These are phyloP conservation scores for Agelas oroides DNA, from an alignment of 37 sponge, comb jelly and placozoan genomes.

Conservation along the genomic window DNA sequence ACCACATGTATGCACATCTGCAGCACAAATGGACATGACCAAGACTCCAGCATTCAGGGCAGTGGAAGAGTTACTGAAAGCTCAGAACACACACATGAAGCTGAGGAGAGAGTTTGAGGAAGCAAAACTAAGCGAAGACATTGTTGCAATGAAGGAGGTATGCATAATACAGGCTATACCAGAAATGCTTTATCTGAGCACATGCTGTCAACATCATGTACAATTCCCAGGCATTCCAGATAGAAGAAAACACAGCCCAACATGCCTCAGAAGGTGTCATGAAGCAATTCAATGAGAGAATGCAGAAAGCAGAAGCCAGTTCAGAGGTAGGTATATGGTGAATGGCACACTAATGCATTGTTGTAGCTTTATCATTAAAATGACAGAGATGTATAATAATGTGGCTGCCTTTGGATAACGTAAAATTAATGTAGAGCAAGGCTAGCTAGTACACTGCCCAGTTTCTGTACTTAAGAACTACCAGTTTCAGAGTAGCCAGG, in stretches of 20 bases:
- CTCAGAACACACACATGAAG: constrained; percentile 57
- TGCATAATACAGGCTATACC: constrained; percentile 12
- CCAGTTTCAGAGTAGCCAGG: too few relatives aligned
- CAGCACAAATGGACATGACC: constrained; percentile 55
- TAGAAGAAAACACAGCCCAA: constrained; percentile 29
- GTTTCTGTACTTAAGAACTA: too few relatives aligned
- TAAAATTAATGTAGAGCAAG: too few relatives aligned
- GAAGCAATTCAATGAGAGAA: constrained; percentile 22
- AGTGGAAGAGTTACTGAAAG: constrained; percentile 67
- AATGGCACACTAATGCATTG: too few relatives aligned
- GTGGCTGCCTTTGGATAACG: too few relatives aligned
- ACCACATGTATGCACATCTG: too few relatives aligned
- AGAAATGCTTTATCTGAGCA: too few relatives aligned
- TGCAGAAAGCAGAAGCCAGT: constrained; percentile 31
- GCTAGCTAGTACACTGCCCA: too few relatives aligned
- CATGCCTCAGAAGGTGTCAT: constrained; percentile 37
- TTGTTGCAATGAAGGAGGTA: constrained; percentile 38
- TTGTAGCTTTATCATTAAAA: too few relatives aligned
- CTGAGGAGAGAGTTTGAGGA: constrained; percentile 72
- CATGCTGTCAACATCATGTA: too few relatives aligned
- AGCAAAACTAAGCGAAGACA: constrained; percentile 36
- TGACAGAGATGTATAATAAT: too few relatives aligned
- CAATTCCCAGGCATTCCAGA: constrained; percentile 15
- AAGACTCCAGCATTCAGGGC: constrained; percentile 52
- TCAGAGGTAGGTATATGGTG: constrained; percentile 31